These are phyloP conservation scores for Euleptes europaea DNA, from an alignment of 2,113 vertebrate genomes.

Conservation along the genomic window DNA sequence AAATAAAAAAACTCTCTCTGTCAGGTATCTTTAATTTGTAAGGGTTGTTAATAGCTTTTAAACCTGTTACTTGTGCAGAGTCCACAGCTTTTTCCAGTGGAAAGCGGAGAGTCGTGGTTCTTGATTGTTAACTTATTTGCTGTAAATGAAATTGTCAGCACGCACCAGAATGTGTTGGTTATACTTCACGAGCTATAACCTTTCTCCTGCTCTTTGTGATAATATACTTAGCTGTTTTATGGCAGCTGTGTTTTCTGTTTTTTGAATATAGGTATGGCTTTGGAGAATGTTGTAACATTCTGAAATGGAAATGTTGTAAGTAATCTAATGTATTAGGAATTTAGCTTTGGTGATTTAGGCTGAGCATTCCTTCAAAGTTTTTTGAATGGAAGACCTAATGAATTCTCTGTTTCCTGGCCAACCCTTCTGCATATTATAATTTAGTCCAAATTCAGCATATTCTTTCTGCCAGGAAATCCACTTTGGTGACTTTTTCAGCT, in stretches of 20 bases:
- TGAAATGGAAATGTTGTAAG: neutral
- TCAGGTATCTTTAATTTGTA: neutral
- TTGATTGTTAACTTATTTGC: neutral
- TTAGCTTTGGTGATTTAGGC: neutral
- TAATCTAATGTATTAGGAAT: neutral
- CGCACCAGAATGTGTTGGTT: neutral
- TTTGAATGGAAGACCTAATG: neutral
- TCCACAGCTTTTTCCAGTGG: neutral
- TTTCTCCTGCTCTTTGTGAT: neutral
- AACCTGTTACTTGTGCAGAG: neutral
- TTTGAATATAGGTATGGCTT: too few relatives aligned
- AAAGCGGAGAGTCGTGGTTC: neutral
- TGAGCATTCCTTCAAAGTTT: neutral
- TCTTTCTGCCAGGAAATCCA: constrained; percentile 20
- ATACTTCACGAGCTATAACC: neutral
- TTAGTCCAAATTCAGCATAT: neutral
- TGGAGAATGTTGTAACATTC: neutral
- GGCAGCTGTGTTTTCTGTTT: accelerated
- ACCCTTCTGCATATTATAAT: constrained; percentile 17
- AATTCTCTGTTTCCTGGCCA: neutral
- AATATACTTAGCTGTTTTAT: neutral
- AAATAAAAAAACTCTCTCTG: neutral
- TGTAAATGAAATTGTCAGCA: neutral
- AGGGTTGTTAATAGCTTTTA: neutral
- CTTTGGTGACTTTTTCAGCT: neutral